Conservation (phyloP, 2,797 vertebrate species). For the Varecia variegata region DNA sequence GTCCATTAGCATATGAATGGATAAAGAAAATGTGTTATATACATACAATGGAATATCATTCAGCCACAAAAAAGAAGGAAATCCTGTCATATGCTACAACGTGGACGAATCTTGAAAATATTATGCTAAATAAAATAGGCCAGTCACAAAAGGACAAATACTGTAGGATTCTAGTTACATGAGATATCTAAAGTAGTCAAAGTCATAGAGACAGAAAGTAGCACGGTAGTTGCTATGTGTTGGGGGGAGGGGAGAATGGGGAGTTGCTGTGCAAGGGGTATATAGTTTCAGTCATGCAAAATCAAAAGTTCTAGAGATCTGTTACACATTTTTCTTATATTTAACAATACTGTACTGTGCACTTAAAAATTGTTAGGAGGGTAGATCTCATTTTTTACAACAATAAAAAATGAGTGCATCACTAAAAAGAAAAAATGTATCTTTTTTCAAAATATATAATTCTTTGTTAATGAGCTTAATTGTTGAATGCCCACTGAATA, state of each 20-base stretch:
- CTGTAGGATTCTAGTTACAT: not conserved
- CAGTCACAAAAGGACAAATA: not conserved
- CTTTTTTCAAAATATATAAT: not conserved
- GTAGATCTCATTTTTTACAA: not conserved
- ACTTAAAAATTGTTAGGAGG: not conserved
- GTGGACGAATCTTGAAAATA: not conserved
- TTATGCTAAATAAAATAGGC: not conserved
- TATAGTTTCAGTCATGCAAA: not conserved
- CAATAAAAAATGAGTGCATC: not conserved
- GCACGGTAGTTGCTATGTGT: not conserved
- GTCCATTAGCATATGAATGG: not conserved
- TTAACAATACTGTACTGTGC: not conserved
- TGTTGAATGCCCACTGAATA: not conserved
- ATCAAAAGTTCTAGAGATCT: not conserved
- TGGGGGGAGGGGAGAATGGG: not conserved
- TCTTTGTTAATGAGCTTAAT: not conserved
- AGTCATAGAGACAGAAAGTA: not conserved
- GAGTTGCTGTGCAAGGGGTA: not conserved
- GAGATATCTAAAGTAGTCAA: not conserved
- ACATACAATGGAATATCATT: not conserved
- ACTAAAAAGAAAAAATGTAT: not conserved
- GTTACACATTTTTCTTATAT: not conserved
- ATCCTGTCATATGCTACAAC: not conserved
- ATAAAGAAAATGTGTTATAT: not conserved
- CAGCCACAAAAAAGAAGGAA: not conserved